These are phyloP conservation scores for Aurelia aurita complex sp. Pacific DNA, from an alignment of 30 jellyfish, hydroid and myxozoan species.

Conservation along the genomic window DNA sequence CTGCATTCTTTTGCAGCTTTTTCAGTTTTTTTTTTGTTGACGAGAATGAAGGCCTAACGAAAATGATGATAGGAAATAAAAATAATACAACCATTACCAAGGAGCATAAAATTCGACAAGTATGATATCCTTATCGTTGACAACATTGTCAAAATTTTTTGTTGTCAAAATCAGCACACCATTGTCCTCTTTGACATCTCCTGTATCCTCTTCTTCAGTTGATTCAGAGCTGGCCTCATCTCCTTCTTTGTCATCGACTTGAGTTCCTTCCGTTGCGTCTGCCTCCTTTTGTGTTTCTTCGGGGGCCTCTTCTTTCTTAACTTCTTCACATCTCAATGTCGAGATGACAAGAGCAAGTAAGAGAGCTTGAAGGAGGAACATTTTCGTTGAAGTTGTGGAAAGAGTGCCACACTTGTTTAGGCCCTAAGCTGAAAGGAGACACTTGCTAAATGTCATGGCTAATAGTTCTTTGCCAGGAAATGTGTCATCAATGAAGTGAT, in stretches of 20 bases:
- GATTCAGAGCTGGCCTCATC: conserved; percentile 1
- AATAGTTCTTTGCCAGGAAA: too few species aligned
- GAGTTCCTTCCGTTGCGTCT: conserved; percentile 13
- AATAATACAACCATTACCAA: conserved; percentile 56
- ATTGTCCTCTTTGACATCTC: conserved; percentile 70
- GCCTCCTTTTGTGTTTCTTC: conserved; percentile 4
- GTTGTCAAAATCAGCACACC: conserved; percentile 79
- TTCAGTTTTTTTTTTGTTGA: too few species aligned
- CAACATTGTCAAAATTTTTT: conserved; percentile 70
- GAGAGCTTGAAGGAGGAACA: conserved; percentile 8
- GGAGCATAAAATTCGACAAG: conserved; percentile 91
- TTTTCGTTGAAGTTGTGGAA: background rate
- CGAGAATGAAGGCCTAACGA: too few species aligned
- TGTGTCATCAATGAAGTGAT: too few species aligned
- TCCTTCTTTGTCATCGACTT: conserved; percentile 3
- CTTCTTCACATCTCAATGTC: conserved; percentile 26
- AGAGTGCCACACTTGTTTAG: conserved; percentile 11
- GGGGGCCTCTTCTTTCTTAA: background rate
- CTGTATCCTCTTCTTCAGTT: background rate
- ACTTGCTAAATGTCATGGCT: too few species aligned
- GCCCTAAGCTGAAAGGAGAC: conserved; percentile 8
- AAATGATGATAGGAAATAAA: background rate
- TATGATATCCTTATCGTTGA: conserved; percentile 59
- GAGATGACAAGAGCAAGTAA: conserved; percentile 12
- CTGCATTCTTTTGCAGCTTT: too few species aligned